A percentile compares a stretch with the other conserved stretches of the same genome.
phyloP scores from a whole-genome alignment of 2,888 invertebrate genomes.

The Drosophila monieri region DNA sequence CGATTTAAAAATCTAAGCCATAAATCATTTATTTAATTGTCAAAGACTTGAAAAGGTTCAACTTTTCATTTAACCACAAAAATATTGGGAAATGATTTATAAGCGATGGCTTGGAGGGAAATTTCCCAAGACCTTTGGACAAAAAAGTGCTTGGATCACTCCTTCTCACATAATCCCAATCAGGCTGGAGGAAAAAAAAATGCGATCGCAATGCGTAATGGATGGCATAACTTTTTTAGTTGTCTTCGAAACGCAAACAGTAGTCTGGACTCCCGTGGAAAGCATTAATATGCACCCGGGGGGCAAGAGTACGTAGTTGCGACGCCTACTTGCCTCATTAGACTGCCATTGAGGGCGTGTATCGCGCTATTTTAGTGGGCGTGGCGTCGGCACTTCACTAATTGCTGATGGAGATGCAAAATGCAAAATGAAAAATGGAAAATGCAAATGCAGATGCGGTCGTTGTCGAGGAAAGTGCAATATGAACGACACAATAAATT shows the following conservation, averaged over 20 bases:
- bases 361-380: slow-evolving; percentile 14
- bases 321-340: background rate
- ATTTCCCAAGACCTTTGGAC: background rate
- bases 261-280: background rate
- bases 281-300: slow-evolving; percentile 8
- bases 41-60: background rate
- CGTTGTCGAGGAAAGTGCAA: slow-evolving; percentile 26
- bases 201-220: background rate
- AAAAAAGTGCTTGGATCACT: background rate
- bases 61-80: background rate
- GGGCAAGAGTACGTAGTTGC: background rate
- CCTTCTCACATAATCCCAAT: slow-evolving; percentile 1
- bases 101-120: background rate
- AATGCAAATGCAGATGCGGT: slow-evolving; percentile 6
- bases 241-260: slow-evolving; percentile 1
- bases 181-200: background rate
- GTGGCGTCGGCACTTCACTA: slow-evolving; percentile 28
- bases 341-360: slow-evolving; percentile 3
- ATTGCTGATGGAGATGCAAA: slow-evolving; percentile 11
- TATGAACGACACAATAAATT: slow-evolving; percentile 32
- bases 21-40: background rate
- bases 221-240: slow-evolving; percentile 8
- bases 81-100: background rate
- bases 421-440: background rate
- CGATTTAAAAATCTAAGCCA: background rate